Evolutionary conservation across 2,888 invertebrate species (phyloP).

Genomic region (Tetragonisca angustula): DNA sequence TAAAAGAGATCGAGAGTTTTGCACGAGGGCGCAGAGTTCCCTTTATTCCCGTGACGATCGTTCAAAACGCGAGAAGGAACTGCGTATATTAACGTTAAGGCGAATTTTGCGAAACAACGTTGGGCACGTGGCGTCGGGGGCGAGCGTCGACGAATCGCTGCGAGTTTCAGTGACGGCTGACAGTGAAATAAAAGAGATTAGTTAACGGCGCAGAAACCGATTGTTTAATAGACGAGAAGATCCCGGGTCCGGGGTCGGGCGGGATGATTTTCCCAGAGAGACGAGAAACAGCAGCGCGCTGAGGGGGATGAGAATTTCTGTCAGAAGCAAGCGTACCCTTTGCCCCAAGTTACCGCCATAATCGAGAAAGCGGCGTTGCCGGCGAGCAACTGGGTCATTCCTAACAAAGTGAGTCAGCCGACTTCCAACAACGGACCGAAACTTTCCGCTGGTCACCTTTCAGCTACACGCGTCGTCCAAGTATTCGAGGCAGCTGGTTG

Average conservation of each 20-base stretch:
- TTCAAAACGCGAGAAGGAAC: background rate
- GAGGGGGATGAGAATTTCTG: constrained; percentile 45
- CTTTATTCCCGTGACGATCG: too few relatives aligned
- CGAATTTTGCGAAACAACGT: too few relatives aligned
- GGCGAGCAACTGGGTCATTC: constrained; percentile 63
- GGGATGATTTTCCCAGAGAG: constrained; percentile 28
- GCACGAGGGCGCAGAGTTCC: too few relatives aligned
- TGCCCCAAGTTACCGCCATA: constrained; percentile 58
- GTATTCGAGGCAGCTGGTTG: constrained; percentile 31
- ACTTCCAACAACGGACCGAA: constrained; percentile 35
- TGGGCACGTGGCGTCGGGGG: too few relatives aligned
- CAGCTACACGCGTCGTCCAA: background rate
- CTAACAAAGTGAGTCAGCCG: constrained; percentile 49
- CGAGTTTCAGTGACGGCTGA: background rate
- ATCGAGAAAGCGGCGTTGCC: constrained; percentile 52
- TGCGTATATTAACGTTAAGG: too few relatives aligned
- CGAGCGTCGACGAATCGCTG: background rate
- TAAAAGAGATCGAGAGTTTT: too few relatives aligned
- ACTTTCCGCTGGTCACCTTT: constrained; percentile 54
- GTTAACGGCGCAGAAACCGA: constrained; percentile 22
- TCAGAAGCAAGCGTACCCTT: constrained; percentile 55
- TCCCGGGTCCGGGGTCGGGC: background rate
- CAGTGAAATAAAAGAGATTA: background rate
- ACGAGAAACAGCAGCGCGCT: background rate
- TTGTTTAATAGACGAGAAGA: constrained; percentile 36